Base-by-base conservation (phyloP, 2,797 vertebrate genomes). In the Sarcophilus harrisii region DNA sequence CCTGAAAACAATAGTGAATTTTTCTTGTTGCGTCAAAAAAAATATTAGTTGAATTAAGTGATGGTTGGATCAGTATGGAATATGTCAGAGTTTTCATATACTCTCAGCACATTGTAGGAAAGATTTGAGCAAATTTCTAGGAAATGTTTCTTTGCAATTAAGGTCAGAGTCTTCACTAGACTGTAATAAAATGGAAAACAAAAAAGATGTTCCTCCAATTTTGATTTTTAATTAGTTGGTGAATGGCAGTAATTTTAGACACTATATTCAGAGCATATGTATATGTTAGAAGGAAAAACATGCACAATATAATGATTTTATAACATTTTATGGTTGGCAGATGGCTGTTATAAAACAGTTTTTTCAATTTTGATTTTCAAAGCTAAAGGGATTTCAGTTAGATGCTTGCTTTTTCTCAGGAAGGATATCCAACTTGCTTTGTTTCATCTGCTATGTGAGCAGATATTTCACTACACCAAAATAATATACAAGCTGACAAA, bases 401-500 rank as follows among this genome's bases (percentile, higher is more conserved):
- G 90, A 96, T 98, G 95, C 97, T 97, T 94, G 94, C 97, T 97
- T 96, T 97, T 95, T 95, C 93, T 98, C 66, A 94, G 97, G 96
- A 96, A 98, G 96, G 96, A 97, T 93, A 81, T 90, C 91, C 96
- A 98, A 95, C 92, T 95, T 92, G 54, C 93, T 97, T 90, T 92
- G 58, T 97, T 98, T 97, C 97, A 94, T 97, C 92, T 97, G 93
- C 91, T 96, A 6, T 94, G 92, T 91, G 60, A 96, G 54, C 95
- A 97, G 94, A 96, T 97, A 18, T 12, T 30, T 97, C 59, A 32
- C 10, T 93, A 93, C 28, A 87, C 28, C 91, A 97, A 73, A 96
- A 96, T 97, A 97, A 97, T 58, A 55, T 92, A 38, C 95, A 96
- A 62, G 93, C 95, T 90, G 92, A 96, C 90, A 97, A 98, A 96